Conservation (phyloP, 1,140 invertebrate genomes). For the Monochamus saltuarius region DNA sequence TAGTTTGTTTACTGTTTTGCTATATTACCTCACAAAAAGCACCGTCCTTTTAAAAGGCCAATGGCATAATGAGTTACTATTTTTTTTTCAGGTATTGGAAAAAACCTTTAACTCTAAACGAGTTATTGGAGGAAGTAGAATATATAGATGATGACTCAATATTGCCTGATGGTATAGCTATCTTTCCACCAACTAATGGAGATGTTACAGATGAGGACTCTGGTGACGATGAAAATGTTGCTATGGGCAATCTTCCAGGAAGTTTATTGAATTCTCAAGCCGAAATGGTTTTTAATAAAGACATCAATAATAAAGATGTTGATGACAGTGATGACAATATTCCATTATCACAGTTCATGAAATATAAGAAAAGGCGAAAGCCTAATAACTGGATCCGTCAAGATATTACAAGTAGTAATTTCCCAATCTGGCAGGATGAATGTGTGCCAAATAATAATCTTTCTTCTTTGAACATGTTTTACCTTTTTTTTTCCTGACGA, state of each 20-base stretch:
- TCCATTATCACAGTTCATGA: constrained; percentile 11
- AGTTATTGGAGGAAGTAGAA: constrained; percentile 22
- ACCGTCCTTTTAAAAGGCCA: constrained; percentile 22
- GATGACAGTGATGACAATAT: constrained; percentile 22
- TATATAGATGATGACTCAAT: constrained; percentile 12
- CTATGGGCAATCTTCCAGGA: constrained; percentile 22
- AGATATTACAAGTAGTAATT: constrained; percentile 3
- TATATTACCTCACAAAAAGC: no score
- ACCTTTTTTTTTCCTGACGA: constrained; percentile 19
- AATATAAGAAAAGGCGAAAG: background rate
- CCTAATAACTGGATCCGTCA: constrained; percentile 5
- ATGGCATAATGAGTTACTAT: constrained; percentile 11
- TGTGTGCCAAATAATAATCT: constrained; percentile 1
- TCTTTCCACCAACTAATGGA: constrained; percentile 24
- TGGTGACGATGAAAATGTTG: constrained; percentile 28
- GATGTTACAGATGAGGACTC: constrained; percentile 26
- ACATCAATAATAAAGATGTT: constrained; percentile 1
- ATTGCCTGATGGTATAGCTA: constrained; percentile 14
- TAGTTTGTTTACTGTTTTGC: no score
- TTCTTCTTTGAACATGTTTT: constrained; percentile 20
- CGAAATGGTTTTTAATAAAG: constrained; percentile 11
- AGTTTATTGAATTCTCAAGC: constrained; percentile 14
- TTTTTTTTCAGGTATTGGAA: constrained; percentile 24
- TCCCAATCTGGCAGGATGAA: constrained; percentile 8
- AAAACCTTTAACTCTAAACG: constrained; percentile 21